Base-by-base conservation (phyloP, 2,797 vertebrate species). In the Oryzias sinensis region DNA sequence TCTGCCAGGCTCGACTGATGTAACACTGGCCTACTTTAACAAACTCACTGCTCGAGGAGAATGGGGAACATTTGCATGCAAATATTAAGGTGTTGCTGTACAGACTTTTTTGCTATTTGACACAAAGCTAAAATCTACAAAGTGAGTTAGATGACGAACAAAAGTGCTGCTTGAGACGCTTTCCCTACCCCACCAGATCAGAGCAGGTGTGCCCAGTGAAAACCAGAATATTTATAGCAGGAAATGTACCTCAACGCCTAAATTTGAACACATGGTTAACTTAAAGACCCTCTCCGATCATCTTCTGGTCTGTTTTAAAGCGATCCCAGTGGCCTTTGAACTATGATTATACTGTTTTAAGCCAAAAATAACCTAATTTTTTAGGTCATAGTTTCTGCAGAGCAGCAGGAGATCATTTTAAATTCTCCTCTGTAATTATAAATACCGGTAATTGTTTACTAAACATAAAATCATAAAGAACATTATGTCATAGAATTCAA, bases 1-100 rank as follows among this genome's bases (percentile, higher is more conserved):
- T 75, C 71, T 50, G 74, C 62, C 78, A 73, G 65, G 66, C 59
- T 55, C 7, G 20, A 73, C 82, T 89, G 85, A 87, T 70, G 87
- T 88, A 89, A 88, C 76, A 76, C 67, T 83, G 88, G 59, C 89
- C 89, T 80, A 87, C 60, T 89, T 91, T 66, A 51, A 58, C 55
- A 25, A 64, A 50, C 41, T 51, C 16, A 40, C 49, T 16, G 42
- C 41, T 62, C 51, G 37, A 27, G 70, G 56, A 49, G 49, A 37
- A 24, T 43, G 51, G 50, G 43, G 53, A 56, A 62, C 18, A 20
- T 18, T 25, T 2, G 20, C 29, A 48, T 16, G 17, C 11, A 56
- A 24, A 29, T 25, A 54, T 14, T 49, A 20, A 42, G 50, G 29
- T 4, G 2, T 52, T 42, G 56, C 20, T 43, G 33, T 37, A 24